Base-by-base conservation (phyloP, 2,888 invertebrate species). In the Taenaris catops region DNA sequence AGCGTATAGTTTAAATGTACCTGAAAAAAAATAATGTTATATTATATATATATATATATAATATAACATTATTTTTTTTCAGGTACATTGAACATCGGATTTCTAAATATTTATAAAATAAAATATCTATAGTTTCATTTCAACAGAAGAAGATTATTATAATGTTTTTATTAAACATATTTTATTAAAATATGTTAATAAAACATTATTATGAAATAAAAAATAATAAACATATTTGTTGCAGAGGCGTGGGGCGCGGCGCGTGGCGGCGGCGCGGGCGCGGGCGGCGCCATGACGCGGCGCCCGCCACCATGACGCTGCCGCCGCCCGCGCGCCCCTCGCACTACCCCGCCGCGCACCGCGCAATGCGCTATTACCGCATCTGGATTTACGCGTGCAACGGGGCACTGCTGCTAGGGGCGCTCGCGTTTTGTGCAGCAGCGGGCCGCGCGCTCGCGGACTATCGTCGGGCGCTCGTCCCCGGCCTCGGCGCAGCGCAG, bases 381-480 rank as follows among this genome's bases (percentile, higher is more conserved):
- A 92, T 95, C 79, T 95, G 95, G 95, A 95, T 96, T 75, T 95
- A 95, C 90, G 93, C 94, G 75, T 95, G 95, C 91, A 95, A 95
- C 89, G 92, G 93, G 81, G 95, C 94, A 63, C 89, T 96, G 76
- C 88, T 95, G 78, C 91, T 94, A 59, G 94, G 93, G 69, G 94
- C 94, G 66, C 84, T 95, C 53, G 93, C 93, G 42, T 94, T 95
- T 73, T 91, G 92, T 63, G 92, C 92, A 51, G 93, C 93, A 52
- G 93, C 94, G 51, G 91, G 91, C 34, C 89, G 91, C 61, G 92
- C 92, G 26, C 88, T 93, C 37, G 88, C 91, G 41, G 93, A 93
- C 76, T 93, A 92, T 61, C 87, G 92, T 39, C 89, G 93, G 55
- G 76, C 91, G 46, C 88, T 94, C 37, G 90, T 94, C 39, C 93